Conservation (phyloP, 2,113 vertebrate species). For the Delphinus delphis region DNA sequence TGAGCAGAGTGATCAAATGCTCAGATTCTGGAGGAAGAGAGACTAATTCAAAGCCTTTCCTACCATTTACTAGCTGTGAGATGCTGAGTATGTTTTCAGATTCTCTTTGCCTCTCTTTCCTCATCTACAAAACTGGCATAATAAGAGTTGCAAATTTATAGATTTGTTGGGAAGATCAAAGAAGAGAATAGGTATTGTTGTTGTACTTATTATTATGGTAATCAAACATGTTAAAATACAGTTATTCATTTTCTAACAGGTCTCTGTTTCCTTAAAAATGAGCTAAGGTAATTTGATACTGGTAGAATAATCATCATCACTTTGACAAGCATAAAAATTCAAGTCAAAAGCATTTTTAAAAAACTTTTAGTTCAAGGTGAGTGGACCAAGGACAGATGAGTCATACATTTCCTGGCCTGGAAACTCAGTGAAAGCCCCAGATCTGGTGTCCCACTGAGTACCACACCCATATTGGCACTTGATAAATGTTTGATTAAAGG, state of each 20-base stretch:
- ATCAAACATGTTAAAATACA: neutral
- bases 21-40: neutral
- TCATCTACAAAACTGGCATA: neutral
- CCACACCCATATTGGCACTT: neutral
- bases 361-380: neutral
- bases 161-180: neutral
- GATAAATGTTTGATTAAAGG: constrained; percentile 54
- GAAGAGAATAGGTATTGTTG: neutral
- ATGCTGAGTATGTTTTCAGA: neutral
- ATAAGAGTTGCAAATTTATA: neutral
- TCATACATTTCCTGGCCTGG: neutral
- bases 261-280: neutral
- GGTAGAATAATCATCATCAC: neutral
- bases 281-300: neutral
- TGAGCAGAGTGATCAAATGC: neutral
- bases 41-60: neutral
- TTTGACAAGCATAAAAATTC: neutral
- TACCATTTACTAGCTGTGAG: neutral
- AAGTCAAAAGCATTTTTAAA: neutral
- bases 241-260: neutral
- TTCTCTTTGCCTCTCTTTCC: neutral
- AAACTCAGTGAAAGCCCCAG: neutral
- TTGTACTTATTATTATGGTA: neutral
- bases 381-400: neutral
- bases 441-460: neutral